phyloP scores from a whole-genome alignment of 2,888 invertebrate genomes.

The Sesia bembeciformis region DNA sequence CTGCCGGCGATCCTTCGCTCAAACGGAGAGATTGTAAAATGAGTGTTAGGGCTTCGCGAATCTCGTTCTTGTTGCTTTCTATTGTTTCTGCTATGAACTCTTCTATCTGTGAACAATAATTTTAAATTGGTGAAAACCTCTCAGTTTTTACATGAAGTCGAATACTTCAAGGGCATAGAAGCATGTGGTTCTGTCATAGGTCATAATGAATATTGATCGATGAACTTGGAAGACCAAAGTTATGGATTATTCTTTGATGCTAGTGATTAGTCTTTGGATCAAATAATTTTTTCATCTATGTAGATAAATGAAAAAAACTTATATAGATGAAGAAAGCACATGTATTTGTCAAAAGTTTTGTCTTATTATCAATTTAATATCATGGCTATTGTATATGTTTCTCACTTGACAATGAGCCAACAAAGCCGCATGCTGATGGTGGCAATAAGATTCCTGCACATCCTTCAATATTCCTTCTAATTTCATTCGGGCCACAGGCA shows the following conservation, averaged over 20 bases:
- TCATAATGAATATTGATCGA: no score
- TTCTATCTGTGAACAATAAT: constrained; percentile 39
- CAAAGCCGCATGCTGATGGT: constrained; percentile 50
- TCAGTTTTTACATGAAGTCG: no score
- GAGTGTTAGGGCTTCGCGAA: constrained; percentile 45
- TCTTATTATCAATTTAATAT: no score
- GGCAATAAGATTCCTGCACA: constrained; percentile 55
- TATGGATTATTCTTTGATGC: no score
- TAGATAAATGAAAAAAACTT: no score
- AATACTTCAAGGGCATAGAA: no score
- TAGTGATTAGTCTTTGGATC: no score
- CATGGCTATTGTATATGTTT: no score
- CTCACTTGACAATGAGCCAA: constrained; percentile 53
- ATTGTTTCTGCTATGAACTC: constrained; percentile 43
- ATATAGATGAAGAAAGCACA: background rate
- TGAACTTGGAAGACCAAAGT: no score
- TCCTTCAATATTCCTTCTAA: constrained; percentile 43
- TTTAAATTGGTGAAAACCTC: no score
- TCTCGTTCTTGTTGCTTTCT: constrained; percentile 28
- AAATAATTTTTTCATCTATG: background rate
- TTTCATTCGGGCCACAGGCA: constrained; percentile 43
- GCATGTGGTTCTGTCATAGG: no score
- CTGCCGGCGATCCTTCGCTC: constrained; percentile 35
- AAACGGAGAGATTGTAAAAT: constrained; percentile 40
- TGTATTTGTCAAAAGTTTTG: no score